Conservation (phyloP, 1,140 invertebrate species). For the Heliconius nattereri region DNA sequence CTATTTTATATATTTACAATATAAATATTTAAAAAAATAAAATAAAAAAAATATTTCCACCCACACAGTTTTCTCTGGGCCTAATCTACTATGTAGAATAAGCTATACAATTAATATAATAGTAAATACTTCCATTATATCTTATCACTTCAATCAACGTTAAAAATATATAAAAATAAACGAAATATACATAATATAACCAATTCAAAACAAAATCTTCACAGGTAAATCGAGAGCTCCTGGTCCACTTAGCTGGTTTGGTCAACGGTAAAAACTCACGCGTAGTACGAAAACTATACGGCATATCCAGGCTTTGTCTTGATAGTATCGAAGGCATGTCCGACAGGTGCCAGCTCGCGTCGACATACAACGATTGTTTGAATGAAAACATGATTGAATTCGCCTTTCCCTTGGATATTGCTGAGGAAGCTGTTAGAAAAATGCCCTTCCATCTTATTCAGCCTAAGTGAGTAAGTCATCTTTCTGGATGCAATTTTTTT, state of each 20-base stretch:
- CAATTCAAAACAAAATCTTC: neutral
- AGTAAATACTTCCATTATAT: no score
- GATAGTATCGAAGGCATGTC: constrained; percentile 72
- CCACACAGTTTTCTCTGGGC: no score
- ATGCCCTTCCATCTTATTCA: constrained; percentile 76
- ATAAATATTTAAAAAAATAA: no score
- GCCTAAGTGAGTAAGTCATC: constrained; percentile 63
- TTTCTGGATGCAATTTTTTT: neutral
- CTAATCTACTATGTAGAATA: no score
- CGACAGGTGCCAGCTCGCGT: constrained; percentile 69
- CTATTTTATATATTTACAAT: no score
- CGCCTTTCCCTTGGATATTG: constrained; percentile 71
- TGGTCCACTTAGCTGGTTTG: constrained; percentile 67
- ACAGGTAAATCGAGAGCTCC: constrained; percentile 68
- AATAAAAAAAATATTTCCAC: no score
- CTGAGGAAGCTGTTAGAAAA: constrained; percentile 71
- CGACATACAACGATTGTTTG: constrained; percentile 73
- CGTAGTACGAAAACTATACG: constrained; percentile 67
- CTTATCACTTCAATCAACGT: no score
- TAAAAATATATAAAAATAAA: no score
- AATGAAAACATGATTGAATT: constrained; percentile 77
- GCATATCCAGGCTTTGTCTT: constrained; percentile 67
- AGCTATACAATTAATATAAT: no score
- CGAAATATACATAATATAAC: no score
- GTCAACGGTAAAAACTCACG: constrained; percentile 73